Evolutionary conservation across 2,797 vertebrate genomes (phyloP).

Genomic region (Iguana delicatissima): DNA sequence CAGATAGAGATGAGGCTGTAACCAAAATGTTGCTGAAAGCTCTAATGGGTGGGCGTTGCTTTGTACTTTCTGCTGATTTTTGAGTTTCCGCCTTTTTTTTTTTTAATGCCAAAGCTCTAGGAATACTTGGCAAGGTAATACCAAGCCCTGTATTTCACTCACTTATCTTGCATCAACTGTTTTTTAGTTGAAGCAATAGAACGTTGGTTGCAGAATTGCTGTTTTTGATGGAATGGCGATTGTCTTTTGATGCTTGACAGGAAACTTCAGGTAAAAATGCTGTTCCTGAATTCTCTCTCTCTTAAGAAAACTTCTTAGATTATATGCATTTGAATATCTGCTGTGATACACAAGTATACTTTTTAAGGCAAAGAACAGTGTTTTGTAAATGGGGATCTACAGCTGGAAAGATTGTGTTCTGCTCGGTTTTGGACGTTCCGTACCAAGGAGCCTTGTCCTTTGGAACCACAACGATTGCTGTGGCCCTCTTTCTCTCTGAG

Average conservation of each 20-base stretch:
- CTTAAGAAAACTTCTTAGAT: background rate
- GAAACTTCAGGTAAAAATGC: background rate
- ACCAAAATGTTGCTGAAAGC: background rate
- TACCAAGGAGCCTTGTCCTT: background rate
- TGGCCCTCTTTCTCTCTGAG: background rate
- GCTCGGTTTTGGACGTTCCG: background rate
- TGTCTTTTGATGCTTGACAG: background rate
- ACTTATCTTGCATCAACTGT: background rate
- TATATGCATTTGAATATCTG: background rate
- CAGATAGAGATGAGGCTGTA: background rate
- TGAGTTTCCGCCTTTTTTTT: background rate
- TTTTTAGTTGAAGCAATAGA: conserved; percentile 3
- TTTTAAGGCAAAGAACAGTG: background rate
- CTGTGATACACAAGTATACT: background rate
- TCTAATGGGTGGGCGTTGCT: background rate
- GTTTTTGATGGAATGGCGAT: background rate
- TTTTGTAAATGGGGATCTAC: background rate
- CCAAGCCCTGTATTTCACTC: conserved; percentile 1
- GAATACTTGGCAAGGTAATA: background rate
- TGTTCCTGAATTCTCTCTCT: background rate
- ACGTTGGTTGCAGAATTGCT: background rate
- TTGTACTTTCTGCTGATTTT: background rate
- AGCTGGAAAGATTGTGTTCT: background rate
- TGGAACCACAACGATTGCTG: background rate
- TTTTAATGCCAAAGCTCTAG: background rate